A percentile compares a stretch with the other conserved stretches of the same genome.
Evolutionary conservation across 2,797 vertebrate species (phyloP).

Genomic region (Alfaro cultratus): DNA sequence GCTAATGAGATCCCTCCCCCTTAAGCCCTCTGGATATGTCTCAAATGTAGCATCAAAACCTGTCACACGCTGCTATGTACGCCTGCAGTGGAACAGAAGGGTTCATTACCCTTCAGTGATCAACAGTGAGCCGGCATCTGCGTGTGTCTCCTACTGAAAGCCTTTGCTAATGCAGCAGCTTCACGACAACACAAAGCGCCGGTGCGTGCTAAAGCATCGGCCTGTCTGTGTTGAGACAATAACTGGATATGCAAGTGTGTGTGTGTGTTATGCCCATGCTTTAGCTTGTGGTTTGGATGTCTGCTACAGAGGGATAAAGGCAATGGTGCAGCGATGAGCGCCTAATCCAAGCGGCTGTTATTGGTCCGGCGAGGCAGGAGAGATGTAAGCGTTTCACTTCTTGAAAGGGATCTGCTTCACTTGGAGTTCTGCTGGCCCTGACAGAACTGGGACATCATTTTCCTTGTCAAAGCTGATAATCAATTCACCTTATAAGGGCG

Average conservation of each 20-base stretch:
- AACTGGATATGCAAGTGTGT: conserved; percentile 16
- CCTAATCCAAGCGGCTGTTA: conserved; percentile 68
- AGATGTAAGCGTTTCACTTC: conserved; percentile 75
- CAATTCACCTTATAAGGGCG: conserved; percentile 75
- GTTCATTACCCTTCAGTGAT: conserved; percentile 76
- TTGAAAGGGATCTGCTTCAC: conserved; percentile 80
- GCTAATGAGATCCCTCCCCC: neutral
- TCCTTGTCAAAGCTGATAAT: conserved; percentile 82
- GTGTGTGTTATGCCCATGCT: conserved; percentile 26
- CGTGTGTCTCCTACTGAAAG: conserved; percentile 49
- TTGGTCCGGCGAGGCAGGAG: conserved; percentile 54
- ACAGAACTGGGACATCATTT: conserved; percentile 84
- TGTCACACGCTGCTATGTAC: conserved; percentile 66
- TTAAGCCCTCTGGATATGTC: conserved; percentile 50
- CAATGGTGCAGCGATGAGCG: conserved; percentile 61
- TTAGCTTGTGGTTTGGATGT: conserved; percentile 53
- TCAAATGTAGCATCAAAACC: conserved; percentile 79
- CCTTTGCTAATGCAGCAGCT: conserved; percentile 51
- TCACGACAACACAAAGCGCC: conserved; percentile 57
- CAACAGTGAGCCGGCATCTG: conserved; percentile 56
- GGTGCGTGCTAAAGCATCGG: conserved; percentile 46
- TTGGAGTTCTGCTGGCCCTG: conserved; percentile 76
- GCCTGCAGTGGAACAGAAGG: conserved; percentile 77
- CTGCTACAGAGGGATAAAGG: conserved; percentile 58
- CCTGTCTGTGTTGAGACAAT: conserved; percentile 51